Base-by-base conservation (phyloP, 2,888 invertebrate genomes). In the Agonum fuliginosum region DNA sequence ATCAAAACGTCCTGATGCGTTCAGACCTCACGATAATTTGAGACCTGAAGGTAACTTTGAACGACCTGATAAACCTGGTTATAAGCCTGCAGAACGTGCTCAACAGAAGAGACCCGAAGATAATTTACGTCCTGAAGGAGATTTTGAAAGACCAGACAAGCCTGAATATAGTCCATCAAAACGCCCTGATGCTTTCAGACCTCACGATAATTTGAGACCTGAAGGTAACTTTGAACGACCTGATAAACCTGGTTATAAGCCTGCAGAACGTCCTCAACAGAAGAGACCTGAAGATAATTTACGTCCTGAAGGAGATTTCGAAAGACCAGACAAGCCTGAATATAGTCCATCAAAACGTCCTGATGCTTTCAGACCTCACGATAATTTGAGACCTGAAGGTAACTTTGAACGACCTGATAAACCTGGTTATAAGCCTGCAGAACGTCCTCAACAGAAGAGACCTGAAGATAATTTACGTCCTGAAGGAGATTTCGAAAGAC, bases 141-240 rank as follows among this genome's bases (percentile, higher is more conserved):
- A 84, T 20, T 88, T 89, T 83, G 87, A 89, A 80, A 86, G 83
- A 4, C 87, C 88, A 0, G 85, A 86, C 0, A 86, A 84, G 76
- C 88, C 87, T 78, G 88, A 88, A 80, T 87, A 83, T 79, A 82
- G 82, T 19, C 86, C 86, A 8, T 84, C 83, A 3, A 87, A 85
- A 73, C 81, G 85, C 62, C 85, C 84, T 0, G 83, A 83, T 78
- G 82, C 83, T 41, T 86, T 84, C 24, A 88, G 84, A 79, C 89
- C 86, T 0, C 84, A 81, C 54, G 89, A 87, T 82, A 89, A 87
- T 81, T 83, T 89, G 2, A 87, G 85, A 67, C 90, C 91, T 0
- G 92, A 92, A 83, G 92, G 92, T 0, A 90, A 91, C 0, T 90
- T 91, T 80, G 87, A 88, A 75, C 82, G 86, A 67, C 87, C 86